phyloP scores from a whole-genome alignment of 2,113 vertebrate species.

The Hiodon alosoides region DNA sequence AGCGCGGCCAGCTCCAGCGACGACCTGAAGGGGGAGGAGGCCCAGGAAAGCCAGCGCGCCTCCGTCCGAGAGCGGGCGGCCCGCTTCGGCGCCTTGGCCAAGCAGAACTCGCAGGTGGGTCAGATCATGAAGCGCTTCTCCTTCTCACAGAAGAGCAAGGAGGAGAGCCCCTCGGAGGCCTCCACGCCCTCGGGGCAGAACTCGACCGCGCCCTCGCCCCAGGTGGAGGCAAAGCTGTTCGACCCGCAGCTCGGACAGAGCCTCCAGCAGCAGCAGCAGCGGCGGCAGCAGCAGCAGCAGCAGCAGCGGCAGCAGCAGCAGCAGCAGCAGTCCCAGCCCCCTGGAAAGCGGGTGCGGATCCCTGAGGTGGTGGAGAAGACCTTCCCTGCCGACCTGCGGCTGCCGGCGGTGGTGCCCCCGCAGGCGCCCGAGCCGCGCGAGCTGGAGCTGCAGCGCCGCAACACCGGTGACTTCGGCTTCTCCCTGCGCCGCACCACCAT shows the following conservation, averaged over 20 bases:
- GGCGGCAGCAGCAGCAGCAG: not conserved
- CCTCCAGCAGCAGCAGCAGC: constrained; percentile 19
- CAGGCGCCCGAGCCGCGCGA: constrained; percentile 69
- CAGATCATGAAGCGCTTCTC: constrained; percentile 74
- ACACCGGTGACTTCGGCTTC: constrained; percentile 93
- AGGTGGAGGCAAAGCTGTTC: constrained; percentile 65
- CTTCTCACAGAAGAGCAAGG: constrained; percentile 73
- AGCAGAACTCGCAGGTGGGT: constrained; percentile 70
- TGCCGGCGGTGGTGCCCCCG: constrained; percentile 68
- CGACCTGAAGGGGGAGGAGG: constrained; percentile 50
- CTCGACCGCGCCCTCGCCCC: constrained; percentile 68
- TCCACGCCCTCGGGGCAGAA: constrained; percentile 67
- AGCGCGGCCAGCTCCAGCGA: constrained; percentile 73
- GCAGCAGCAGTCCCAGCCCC: constrained; percentile 14
- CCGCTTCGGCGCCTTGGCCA: constrained; percentile 79
- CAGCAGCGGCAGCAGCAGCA: not conserved
- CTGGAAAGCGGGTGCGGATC: constrained; percentile 45
- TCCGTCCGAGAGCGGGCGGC: constrained; percentile 83
- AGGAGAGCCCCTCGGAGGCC: constrained; percentile 70
- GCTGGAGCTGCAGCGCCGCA: constrained; percentile 81
- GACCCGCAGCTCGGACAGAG: constrained; percentile 50
- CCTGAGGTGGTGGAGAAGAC: constrained; percentile 75
- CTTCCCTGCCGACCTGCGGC: constrained; percentile 71
- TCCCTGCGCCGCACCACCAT: constrained; percentile 86
- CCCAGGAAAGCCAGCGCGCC: constrained; percentile 57